phyloP scores from a whole-genome alignment of 2,113 vertebrate species.

The Tricholaema leucomelas region DNA sequence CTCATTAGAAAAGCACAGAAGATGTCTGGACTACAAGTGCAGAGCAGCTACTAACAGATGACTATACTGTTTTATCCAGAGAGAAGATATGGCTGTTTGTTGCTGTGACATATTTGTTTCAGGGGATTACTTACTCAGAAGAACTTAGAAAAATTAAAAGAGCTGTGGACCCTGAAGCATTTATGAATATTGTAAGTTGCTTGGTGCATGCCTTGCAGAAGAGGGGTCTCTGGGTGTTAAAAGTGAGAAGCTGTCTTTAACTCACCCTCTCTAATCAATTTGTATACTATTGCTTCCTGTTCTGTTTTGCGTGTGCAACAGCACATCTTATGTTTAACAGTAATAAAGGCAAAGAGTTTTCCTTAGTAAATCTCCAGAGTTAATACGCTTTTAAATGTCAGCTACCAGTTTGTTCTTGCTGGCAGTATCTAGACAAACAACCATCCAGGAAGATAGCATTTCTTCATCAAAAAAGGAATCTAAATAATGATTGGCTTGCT shows the following conservation, averaged over 20 bases:
- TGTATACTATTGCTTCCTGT: background rate
- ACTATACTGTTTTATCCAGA: background rate
- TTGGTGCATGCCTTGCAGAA: background rate
- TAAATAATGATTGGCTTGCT: background rate
- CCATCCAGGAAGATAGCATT: background rate
- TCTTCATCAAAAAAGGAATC: background rate
- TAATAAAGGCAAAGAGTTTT: background rate
- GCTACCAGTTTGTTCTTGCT: background rate
- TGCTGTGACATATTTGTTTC: background rate
- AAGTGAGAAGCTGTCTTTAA: background rate
- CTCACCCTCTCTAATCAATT: background rate
- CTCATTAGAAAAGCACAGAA: background rate
- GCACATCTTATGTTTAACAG: background rate
- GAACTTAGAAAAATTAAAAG: background rate
- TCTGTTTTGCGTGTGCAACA: background rate
- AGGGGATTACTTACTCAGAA: background rate
- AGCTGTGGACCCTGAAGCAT: slow-evolving; percentile 9
- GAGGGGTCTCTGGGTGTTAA: background rate
- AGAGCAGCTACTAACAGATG: background rate
- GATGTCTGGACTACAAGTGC: background rate
- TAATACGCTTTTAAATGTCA: background rate
- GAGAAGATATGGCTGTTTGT: slow-evolving; percentile 31
- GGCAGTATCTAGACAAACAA: background rate
- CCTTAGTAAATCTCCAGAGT: background rate
- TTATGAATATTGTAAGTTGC: slow-evolving; percentile 19